Base-by-base conservation (phyloP, 2,797 vertebrate species). In the Sebastes wilsoni region DNA sequence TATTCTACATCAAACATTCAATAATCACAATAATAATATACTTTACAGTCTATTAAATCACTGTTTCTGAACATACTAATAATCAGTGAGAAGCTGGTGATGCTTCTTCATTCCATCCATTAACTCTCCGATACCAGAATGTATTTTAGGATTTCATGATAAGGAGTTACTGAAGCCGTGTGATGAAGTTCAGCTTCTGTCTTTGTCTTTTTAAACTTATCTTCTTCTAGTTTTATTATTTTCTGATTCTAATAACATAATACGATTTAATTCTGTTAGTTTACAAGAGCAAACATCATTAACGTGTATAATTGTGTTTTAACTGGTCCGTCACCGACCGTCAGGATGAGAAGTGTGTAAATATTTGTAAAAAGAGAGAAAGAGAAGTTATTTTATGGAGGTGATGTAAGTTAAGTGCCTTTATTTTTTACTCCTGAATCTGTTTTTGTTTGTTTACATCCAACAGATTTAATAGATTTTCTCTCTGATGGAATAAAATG, bases 321-420 rank as follows among this genome's bases (percentile, higher is more conserved):
- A 62, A 16, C 70, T 46, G 14, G 6, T 46, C 42, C 3, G 22
- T 58, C 56, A 38, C 12, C 2, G 2, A 16, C 32, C 11, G 27
- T 55, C 23, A 1, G 2, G 52, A 20, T 9, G 25, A 69, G 30
- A 66, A 27, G 49, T 60, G 2, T 92, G 89, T 92, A 90, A 82
- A 91, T 92, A 89, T 79, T n/a, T 91, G 91, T 92, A 91, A 72
- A 76, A 55, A 55, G 52, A 55, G 10, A 55, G n/a, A 55, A 64
- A 79, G 60, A 84, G 54, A 82, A 77, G 22, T 11, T 91, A 88
- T 89, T 91, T 88, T 87, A 88, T 62, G 52, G 61, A 84, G 80
- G n/a, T 54, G 59, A 42, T 68, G 82, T 49, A 82, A 84, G 56
- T 81, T 42, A 89, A 89, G 88, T 89, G 88, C 86, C 88, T 90